Evolutionary conservation across 1,140 invertebrate species (phyloP).

Genomic region (Oreohelix idahoensis): DNA sequence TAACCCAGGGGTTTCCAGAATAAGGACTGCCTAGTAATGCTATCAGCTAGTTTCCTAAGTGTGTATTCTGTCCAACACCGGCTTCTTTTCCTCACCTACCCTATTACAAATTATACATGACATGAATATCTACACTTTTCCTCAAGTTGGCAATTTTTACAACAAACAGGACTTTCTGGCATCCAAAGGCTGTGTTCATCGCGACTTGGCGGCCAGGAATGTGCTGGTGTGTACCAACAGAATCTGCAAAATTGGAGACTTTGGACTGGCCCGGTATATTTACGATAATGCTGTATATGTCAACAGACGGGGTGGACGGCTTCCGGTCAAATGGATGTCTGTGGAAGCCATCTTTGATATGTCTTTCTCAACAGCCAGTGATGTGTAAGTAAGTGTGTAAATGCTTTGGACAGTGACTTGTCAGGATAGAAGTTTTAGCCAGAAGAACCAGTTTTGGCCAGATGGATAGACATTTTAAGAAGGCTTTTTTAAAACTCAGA

Average conservation of each 20-base stretch:
- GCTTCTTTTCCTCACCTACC: not conserved
- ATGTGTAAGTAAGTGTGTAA: slow-evolving; percentile 69
- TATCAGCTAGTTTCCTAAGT: no score
- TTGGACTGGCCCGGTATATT: slow-evolving; percentile 74
- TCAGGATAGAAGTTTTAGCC: no score
- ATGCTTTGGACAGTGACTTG: no score
- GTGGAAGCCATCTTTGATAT: slow-evolving; percentile 73
- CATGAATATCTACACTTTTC: no score
- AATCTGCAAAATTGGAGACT: slow-evolving; percentile 71
- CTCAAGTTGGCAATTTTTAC: no score
- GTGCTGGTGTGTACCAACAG: slow-evolving; percentile 72
- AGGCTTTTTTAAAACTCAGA: no score
- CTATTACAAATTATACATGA: not conserved
- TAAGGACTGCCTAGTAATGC: no score
- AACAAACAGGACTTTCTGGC: slow-evolving; percentile 74
- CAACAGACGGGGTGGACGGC: slow-evolving; percentile 74
- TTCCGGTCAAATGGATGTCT: slow-evolving; percentile 74
- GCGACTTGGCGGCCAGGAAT: slow-evolving; percentile 74
- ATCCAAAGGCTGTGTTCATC: slow-evolving; percentile 74
- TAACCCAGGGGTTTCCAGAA: no score
- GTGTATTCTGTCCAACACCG: no score
- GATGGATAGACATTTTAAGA: no score
- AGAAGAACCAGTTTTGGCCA: no score
- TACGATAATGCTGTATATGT: slow-evolving; percentile 73
- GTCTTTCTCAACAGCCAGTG: slow-evolving; percentile 74